Base-by-base conservation (phyloP, 2,113 vertebrate genomes). In the Sinocyclocheilus maitianheensis region DNA sequence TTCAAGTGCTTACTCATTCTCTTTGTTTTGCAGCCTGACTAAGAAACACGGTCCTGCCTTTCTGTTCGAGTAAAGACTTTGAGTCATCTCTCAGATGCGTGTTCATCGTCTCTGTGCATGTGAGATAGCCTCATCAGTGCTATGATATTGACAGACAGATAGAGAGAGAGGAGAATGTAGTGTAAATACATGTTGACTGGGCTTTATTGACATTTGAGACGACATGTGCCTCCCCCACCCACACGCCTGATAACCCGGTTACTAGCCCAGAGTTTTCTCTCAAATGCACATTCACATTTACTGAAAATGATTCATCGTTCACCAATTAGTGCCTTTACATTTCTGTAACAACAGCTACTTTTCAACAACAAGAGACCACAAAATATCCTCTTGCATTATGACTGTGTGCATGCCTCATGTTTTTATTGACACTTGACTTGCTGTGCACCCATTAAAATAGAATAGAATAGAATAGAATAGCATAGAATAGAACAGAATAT, bases 201-300 rank as follows among this genome's bases (percentile, higher is more conserved):
- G 60, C 77, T 84, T 89, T 71, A 85, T 87, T 93, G 92, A 93
- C 92, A 93, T 94, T 93, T 93, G 51, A 88, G 86, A 82, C 89
- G 85, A 79, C 88, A 84, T 89, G 91, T 90, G 88, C 91, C 92
- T 93, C 90, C 92, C 91, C 93, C 94, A 91, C 93, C 93, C 90
- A 94, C 89, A 58, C 77, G 26, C 3, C 46, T 83, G 69, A 86
- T 85, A 89, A 88, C 89, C 75, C 76, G 88, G 88, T 94, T 91
- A 55, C 53, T 55, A 94, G 84, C 43, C 9, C 10, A 46, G 43
- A 46, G 43, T 11, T 46, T 10, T 46, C 75, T 90, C 16, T 80
- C 43, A 84, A 62, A 37, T 87, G 5, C 12, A 86, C 80, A 85
- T 53, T 88, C 69, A 86, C 87, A 81, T 77, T 91, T 87, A 90